phyloP scores from a whole-genome alignment of 1,140 invertebrate genomes.

The Cyrtorhinus lividipennis region DNA sequence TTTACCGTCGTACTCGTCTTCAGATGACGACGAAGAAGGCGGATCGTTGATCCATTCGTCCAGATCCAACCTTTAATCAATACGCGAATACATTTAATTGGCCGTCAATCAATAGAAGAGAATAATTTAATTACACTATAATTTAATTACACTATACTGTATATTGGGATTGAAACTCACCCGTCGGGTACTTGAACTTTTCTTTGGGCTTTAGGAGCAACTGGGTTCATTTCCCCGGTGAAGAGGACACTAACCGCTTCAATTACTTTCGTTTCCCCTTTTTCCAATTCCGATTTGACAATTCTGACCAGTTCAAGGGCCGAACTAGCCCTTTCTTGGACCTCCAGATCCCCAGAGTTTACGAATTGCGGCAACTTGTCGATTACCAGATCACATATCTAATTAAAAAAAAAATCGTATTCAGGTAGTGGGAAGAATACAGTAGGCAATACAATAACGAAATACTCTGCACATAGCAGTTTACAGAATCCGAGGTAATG shows the following conservation, averaged over 20 bases:
- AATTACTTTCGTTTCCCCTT: constrained; percentile 28
- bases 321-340: constrained; percentile 85
- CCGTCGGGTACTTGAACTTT: constrained; percentile 96
- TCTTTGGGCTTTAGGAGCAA: constrained; percentile 93
- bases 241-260: constrained; percentile 48
- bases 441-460: too few relatives aligned
- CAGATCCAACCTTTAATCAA: constrained; percentile 58
- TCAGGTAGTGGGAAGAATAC: too few relatives aligned
- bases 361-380: constrained; percentile 72
- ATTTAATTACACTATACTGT: too few relatives aligned
- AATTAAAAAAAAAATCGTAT: too few relatives aligned
- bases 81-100: background rate
- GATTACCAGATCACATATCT: constrained; percentile 49
- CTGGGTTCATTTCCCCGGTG: constrained; percentile 90
- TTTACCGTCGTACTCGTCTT: constrained; percentile 41
- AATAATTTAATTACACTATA: too few relatives aligned
- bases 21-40: constrained; percentile 56
- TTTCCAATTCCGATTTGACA: constrained; percentile 32
- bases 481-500: too few relatives aligned
- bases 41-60: constrained; percentile 90
- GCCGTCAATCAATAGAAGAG: background rate
- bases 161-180: too few relatives aligned
- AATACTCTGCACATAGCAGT: too few relatives aligned
- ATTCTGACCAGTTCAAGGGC: constrained; percentile 64
- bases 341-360: constrained; percentile 83